Percentiles rank a stretch among this genome's conserved stretches.
phyloP scores from a whole-genome alignment of 2,888 invertebrate genomes.

The Mesorhabditis spiculigera region DNA sequence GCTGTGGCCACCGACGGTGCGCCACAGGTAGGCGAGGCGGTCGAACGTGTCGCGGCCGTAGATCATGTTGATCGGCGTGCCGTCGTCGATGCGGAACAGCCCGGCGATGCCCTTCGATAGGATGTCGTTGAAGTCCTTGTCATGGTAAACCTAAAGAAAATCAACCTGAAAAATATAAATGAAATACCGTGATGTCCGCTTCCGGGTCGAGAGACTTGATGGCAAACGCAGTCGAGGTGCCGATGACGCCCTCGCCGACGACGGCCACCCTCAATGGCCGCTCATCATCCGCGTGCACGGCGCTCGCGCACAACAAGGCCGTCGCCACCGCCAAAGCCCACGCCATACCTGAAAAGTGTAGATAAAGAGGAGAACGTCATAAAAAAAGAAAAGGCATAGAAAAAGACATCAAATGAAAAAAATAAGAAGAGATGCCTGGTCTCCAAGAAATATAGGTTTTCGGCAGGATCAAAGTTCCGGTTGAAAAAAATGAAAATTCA shows the following conservation, averaged over 20 bases:
- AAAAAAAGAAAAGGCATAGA: too few species aligned
- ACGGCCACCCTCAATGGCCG: slow-evolving; percentile 29
- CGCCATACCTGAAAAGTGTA: too few species aligned
- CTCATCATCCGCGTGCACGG: neutral
- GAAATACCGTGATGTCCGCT: slow-evolving; percentile 3
- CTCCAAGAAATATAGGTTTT: neutral
- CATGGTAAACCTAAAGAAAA: slow-evolving; percentile 35
- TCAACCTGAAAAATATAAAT: slow-evolving; percentile 8
- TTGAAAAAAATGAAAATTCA: too few species aligned
- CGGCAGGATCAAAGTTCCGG: too few species aligned
- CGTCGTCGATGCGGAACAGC: slow-evolving; percentile 47
- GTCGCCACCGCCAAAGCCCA: neutral
- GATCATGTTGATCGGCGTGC: slow-evolving; percentile 25
- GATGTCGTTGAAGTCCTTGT: slow-evolving; percentile 43
- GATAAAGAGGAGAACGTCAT: too few species aligned
- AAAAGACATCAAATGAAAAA: too few species aligned
- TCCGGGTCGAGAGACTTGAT: slow-evolving; percentile 15
- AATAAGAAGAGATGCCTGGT: neutral
- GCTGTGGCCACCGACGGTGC: slow-evolving; percentile 25
- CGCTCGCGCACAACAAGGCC: slow-evolving; percentile 3
- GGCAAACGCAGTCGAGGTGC: slow-evolving; percentile 47
- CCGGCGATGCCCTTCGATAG: slow-evolving; percentile 52
- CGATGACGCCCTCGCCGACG: slow-evolving; percentile 53
- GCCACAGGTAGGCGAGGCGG: slow-evolving; percentile 28
- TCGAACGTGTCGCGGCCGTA: slow-evolving; percentile 34